Base-by-base conservation (phyloP, 2,797 vertebrate genomes). In the Enteromius treurensis region DNA sequence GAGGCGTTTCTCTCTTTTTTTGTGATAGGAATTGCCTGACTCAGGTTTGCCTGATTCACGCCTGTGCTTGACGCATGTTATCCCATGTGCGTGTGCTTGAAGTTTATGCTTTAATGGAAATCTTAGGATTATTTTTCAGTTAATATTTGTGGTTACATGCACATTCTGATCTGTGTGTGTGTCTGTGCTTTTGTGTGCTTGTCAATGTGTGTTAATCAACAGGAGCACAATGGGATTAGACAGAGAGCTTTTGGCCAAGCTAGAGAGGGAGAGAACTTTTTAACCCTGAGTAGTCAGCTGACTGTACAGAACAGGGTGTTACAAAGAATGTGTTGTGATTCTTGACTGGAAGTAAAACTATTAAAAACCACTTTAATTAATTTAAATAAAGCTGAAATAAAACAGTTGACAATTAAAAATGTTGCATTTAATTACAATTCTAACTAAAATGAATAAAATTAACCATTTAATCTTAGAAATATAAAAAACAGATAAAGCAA, bases 261-360 rank as follows among this genome's bases (percentile, higher is more conserved):
- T 17, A 55, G n/a, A 32, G n/a, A 26, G 23, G 42, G n/a, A 32
- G 40, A 69, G 40, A 91, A 90, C 91, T 91, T 92, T 93, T 91
- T 89, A 90, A 89, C 90, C 83, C 37, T 86, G 7, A 60, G 29
- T 42, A 70, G 86, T 92, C 90, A 92, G 91, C 88, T 93, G 91
- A 93, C 87, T 58, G 55, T 55, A 82, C 80, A 86, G 88, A 89
- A 77, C 53, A 49, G 34, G 53, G 37, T 64, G 51, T 71, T 49
- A 45, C 42, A 53, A n/a, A 76, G 26, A 80, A 37, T 21, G 34
- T 62, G 23, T 60, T 76, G 75, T 42, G 60, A 60, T 77, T 42
- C 23, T 42, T 60, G 15, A 40, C 21, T 23, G 37, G 37, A 68
- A 60, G 21, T 10, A 40, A 40, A 75, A 55, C 19, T 14, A 34